Evolutionary conservation across 1,140 invertebrate genomes (phyloP).

Genomic region (Cecropterus lyciades): DNA sequence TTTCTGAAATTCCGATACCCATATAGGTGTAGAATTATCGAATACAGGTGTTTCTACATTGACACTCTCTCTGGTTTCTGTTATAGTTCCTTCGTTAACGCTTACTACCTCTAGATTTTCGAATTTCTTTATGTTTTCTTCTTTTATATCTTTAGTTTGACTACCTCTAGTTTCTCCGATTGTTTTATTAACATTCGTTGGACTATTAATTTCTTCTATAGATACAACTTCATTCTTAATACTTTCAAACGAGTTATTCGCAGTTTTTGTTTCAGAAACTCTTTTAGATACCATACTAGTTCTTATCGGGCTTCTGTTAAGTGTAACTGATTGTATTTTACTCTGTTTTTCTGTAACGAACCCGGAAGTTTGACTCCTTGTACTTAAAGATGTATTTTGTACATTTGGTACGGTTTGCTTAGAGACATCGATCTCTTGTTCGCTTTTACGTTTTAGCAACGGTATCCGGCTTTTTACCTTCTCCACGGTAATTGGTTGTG

Average conservation of each 20-base stretch:
- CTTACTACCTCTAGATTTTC: too few relatives aligned
- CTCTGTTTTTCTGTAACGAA: slow-evolving; percentile 3
- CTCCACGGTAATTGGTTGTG: slow-evolving; percentile 43
- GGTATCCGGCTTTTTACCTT: slow-evolving; percentile 60
- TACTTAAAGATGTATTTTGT: too few relatives aligned
- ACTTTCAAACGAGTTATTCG: background rate
- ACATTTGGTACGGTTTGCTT: too few relatives aligned
- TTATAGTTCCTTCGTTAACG: background rate
- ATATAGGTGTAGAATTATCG: background rate
- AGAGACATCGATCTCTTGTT: slow-evolving; percentile 54
- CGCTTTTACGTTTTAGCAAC: slow-evolving; percentile 60
- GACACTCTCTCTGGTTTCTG: slow-evolving; percentile 1
- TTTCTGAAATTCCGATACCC: background rate
- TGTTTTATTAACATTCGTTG: too few relatives aligned
- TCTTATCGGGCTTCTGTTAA: slow-evolving; percentile 12
- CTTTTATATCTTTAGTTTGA: background rate
- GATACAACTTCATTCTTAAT: background rate
- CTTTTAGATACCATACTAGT: background rate
- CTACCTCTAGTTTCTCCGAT: background rate
- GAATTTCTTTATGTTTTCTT: background rate
- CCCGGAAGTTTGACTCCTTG: background rate
- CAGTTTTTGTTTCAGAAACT: slow-evolving; percentile 3
- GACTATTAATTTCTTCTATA: slow-evolving; percentile 7
- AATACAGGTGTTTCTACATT: slow-evolving; percentile 11
- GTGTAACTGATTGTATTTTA: slow-evolving; percentile 10